A percentile compares a stretch with the other conserved stretches of the same genome.
phyloP scores from a whole-genome alignment of 2,113 vertebrate genomes.

The Cryptomyrus ogoouensis region DNA sequence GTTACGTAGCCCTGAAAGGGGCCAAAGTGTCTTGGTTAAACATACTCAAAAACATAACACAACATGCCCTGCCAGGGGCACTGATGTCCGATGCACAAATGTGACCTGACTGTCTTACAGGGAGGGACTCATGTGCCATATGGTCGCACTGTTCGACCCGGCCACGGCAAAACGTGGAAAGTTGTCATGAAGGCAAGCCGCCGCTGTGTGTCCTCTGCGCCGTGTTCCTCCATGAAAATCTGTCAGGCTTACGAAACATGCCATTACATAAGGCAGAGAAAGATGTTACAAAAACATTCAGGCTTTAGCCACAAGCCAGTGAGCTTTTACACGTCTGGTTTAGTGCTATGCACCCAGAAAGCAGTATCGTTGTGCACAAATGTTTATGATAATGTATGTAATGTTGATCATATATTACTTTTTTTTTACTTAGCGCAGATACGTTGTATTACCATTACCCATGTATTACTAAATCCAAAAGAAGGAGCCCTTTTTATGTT shows the following conservation, averaged over 20 bases:
- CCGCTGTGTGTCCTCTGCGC: neutral
- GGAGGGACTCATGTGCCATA: conserved; percentile 34
- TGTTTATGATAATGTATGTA: neutral
- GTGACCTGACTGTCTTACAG: conserved; percentile 37
- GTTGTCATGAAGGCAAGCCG: conserved; percentile 14
- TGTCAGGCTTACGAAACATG: conserved; percentile 53
- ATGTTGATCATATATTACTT: neutral
- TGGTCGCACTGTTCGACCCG: conserved; percentile 28
- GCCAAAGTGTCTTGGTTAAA: conserved; percentile 18
- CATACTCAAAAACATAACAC: neutral
- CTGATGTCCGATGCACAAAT: conserved; percentile 35
- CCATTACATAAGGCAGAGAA: conserved; percentile 44
- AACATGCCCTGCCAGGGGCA: conserved; percentile 16
- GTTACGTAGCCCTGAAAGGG: neutral
- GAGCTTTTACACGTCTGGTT: neutral
- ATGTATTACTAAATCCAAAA: neutral
- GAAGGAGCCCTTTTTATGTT: neutral
- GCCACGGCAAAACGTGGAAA: conserved; percentile 18
- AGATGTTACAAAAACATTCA: conserved; percentile 15
- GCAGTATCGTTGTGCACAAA: neutral
- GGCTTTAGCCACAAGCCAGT: conserved; percentile 27
- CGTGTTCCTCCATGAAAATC: conserved; percentile 36
- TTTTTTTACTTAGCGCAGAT: neutral
- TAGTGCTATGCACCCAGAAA: neutral
- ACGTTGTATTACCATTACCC: neutral